A percentile compares a stretch with the other conserved stretches of the same genome.
phyloP scores from a whole-genome alignment of 1,140 invertebrate genomes.

The Drosophila mauritiana region DNA sequence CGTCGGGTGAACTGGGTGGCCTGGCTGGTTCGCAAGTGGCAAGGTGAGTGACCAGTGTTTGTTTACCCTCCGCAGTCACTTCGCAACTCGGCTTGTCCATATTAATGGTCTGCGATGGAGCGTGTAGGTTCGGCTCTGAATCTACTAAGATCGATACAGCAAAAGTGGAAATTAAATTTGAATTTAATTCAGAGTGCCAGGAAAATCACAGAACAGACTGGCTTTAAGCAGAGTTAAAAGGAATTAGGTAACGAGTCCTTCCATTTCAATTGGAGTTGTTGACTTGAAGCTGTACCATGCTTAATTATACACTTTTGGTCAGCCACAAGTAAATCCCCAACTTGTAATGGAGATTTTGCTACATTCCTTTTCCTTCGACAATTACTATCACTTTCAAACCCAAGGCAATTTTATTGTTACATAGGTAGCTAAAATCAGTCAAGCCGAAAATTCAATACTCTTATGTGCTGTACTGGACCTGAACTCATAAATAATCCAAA shows the following conservation, averaged over 20 bases:
- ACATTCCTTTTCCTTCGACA: neutral
- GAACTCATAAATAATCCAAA: constrained; percentile 24
- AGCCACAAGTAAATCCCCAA: too few species aligned
- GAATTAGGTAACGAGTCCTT: too few species aligned
- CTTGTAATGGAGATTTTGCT: too few species aligned
- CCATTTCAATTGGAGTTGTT: too few species aligned
- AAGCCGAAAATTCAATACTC: constrained; percentile 3
- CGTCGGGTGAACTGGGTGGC: neutral
- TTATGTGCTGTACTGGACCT: neutral
- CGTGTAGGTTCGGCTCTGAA: constrained; percentile 15
- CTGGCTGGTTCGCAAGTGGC: constrained; percentile 11
- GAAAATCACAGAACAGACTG: neutral
- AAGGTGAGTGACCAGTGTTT: constrained; percentile 54
- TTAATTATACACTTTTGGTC: too few species aligned
- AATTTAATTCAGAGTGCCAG: constrained; percentile 20
- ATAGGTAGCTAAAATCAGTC: constrained; percentile 10
- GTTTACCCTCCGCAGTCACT: constrained; percentile 29
- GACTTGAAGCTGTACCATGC: too few species aligned
- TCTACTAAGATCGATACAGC: constrained; percentile 25
- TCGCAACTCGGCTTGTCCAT: constrained; percentile 18
- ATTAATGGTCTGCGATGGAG: constrained; percentile 16
- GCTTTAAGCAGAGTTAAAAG: neutral
- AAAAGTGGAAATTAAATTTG: constrained; percentile 32
- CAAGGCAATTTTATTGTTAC: constrained; percentile 17
- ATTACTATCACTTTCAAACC: neutral